Evolutionary conservation across 2,888 invertebrate genomes (phyloP), one percentile per base, ranked within the genome.

Genomic region (Zhuqinia jingwanae): DNA sequence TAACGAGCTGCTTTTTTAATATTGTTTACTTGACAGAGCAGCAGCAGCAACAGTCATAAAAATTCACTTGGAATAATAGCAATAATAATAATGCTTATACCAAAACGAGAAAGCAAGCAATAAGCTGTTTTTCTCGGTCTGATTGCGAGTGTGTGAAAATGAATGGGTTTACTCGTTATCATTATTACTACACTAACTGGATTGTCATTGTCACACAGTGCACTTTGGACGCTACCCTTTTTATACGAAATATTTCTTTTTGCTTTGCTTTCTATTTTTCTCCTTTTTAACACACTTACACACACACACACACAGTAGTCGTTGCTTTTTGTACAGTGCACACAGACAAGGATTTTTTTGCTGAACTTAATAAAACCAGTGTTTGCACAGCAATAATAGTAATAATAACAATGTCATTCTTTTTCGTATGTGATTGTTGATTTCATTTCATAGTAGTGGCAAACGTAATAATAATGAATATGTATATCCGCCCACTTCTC

Each of bases 401-500:
- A 68, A 68, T 68, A 42, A 68, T 47, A 47, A 13, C 50, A 13
- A 13, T 50, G 13, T 15, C 13, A 2, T 50, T 13, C 8, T n/a
- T n/a, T 47, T 22, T 42, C 30, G 65, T 42, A 22, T 68, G 75
- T 78, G 89, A 90, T 89, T 90, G 89, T 36, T 6, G 36, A 36
- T 36, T 36, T 36, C 36, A 36, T 36, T n/a, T n/a, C n/a, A n/a
- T 6, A 36, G 8, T 36, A 6, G 3, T 36, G 8, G 5, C 36
- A 36, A 36, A 8, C 36, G 8, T 22, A 45, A 47, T 15, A 45
- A 22, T 65, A 17, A 1, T 25, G 42, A 42, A 68, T 8, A 36
- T 8, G 50, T n/a, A 13, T 86, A 85, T 89, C 87, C 89, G 84
- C 90, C 90, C 90, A 88, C 77, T 90, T 90, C 89, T 88, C 90